Conservation (phyloP, 2,113 vertebrate genomes). For the Cynocephalus volans region DNA sequence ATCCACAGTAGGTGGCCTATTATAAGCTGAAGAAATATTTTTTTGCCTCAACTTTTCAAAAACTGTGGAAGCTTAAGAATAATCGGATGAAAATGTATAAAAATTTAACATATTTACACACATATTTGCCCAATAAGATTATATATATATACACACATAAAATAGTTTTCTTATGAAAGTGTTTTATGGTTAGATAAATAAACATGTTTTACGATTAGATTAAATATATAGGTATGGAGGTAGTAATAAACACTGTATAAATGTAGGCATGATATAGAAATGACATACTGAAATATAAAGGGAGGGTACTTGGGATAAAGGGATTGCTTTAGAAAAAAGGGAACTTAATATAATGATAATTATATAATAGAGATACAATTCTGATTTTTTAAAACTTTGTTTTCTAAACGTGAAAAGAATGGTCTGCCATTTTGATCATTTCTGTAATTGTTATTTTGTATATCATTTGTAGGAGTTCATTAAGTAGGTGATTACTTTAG, state of each 20-base stretch:
- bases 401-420: conserved; percentile 16
- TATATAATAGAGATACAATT: not conserved
- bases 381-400: not conserved
- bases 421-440: not conserved
- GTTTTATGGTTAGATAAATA: conserved; percentile 13
- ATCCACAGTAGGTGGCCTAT: not conserved
- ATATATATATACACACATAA: not conserved
- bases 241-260: not conserved
- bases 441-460: not conserved
- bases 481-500: not conserved
- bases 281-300: not conserved
- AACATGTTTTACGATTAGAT: not conserved
- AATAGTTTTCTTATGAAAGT: conserved; percentile 6
- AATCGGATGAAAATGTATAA: not conserved
- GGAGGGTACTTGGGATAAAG: not conserved
- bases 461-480: conserved; percentile 33
- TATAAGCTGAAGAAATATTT: not conserved
- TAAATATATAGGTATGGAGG: not conserved
- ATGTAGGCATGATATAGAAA: not conserved
- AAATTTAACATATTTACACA: not conserved
- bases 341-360: not conserved
- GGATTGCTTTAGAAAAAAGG: not conserved
- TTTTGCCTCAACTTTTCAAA: not conserved
- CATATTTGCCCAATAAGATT: not conserved
- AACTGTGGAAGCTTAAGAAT: not conserved